These are phyloP conservation scores for Karalla daura DNA, from an alignment of 2,797 vertebrate species.

Conservation along the genomic window DNA sequence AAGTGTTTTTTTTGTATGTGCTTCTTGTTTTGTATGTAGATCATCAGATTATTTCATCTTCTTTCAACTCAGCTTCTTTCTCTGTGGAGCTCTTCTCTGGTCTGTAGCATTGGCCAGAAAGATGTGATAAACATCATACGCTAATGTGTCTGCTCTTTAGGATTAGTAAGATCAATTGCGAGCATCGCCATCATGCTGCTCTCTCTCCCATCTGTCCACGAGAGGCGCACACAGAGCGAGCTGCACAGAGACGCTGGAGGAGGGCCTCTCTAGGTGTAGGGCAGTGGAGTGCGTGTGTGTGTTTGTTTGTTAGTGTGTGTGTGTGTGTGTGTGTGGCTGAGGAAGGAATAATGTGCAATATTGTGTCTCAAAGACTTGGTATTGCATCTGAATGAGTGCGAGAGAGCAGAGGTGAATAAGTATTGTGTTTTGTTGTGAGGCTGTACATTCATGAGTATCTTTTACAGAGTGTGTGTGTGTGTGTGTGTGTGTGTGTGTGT, in stretches of 20 bases:
- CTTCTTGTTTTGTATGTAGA: not conserved
- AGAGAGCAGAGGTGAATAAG: constrained; percentile 24
- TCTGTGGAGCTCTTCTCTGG: constrained; percentile 38
- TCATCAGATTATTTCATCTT: not conserved
- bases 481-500: constrained; percentile 22
- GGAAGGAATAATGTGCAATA: not conserved
- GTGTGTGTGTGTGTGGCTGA: not conserved
- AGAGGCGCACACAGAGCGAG: constrained; percentile 27
- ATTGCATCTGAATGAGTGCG: constrained; percentile 11
- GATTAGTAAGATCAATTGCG: constrained; percentile 71
- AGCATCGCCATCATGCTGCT: constrained; percentile 35
- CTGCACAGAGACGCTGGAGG: constrained; percentile 5
- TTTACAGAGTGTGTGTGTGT: constrained; percentile 21
- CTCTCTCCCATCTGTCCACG: constrained; percentile 35
- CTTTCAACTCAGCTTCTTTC: constrained; percentile 1
- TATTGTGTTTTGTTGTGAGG: constrained; percentile 43
- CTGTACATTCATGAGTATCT: not conserved
- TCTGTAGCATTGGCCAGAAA: constrained; percentile 41
- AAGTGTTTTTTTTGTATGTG: not conserved
- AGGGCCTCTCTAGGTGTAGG: constrained; percentile 6
- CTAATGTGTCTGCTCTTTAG: constrained; percentile 60
- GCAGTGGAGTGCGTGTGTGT: not conserved
- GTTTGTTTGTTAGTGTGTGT: not conserved
- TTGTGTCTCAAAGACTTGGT: constrained; percentile 17
- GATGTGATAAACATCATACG: constrained; percentile 62